Evolutionary conservation across 2,113 vertebrate genomes (phyloP).

Genomic region (Abramis brama): DNA sequence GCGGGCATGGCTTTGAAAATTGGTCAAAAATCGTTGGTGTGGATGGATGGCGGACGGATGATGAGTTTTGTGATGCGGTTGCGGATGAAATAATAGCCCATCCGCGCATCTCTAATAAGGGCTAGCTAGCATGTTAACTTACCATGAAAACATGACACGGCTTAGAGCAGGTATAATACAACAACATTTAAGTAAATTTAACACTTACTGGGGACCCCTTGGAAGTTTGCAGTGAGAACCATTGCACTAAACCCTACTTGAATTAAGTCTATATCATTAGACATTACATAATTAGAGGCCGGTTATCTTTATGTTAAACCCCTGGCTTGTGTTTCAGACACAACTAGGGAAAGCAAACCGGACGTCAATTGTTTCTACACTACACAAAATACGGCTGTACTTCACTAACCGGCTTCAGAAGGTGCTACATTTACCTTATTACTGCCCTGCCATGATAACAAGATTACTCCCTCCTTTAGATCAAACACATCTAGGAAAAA

Average conservation of each 20-base stretch:
- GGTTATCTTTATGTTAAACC: neutral
- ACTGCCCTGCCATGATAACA: constrained; percentile 10
- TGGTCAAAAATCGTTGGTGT: too few relatives aligned
- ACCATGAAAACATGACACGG: too few relatives aligned
- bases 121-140: too few relatives aligned
- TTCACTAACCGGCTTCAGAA: neutral
- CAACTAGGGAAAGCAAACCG: neutral
- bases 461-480: constrained; percentile 35
- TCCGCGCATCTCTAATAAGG: too few relatives aligned
- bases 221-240: neutral
- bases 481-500: constrained; percentile 32
- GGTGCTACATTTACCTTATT: neutral
- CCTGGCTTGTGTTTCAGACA: neutral
- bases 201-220: too few relatives aligned
- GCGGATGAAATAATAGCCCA: too few relatives aligned
- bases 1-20: too few relatives aligned
- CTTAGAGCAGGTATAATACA: too few relatives aligned
- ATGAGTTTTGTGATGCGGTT: too few relatives aligned
- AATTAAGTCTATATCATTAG: neutral
- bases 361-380: neutral
- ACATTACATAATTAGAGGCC: neutral
- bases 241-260: neutral
- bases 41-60: too few relatives aligned
- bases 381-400: neutral
- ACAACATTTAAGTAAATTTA: too few relatives aligned